Conservation (phyloP, 2,888 invertebrate species). For the Lymantria dispar region DNA sequence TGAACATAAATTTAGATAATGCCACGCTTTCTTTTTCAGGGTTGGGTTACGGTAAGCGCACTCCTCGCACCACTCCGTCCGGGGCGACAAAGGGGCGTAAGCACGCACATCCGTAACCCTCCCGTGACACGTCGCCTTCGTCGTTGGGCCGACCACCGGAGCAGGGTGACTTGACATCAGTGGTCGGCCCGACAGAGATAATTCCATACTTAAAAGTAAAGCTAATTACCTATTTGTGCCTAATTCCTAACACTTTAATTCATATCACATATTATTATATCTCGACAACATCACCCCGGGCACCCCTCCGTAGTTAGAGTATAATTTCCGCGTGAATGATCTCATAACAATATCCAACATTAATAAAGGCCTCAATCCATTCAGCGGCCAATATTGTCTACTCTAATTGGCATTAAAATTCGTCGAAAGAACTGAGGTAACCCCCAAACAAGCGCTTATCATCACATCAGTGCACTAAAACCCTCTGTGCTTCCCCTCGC, state of each 20-base stretch:
- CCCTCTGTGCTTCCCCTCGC: constrained; percentile 30
- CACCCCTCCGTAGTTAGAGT: constrained; percentile 22
- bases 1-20: too few relatives aligned
- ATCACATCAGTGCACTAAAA: constrained; percentile 62
- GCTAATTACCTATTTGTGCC: neutral
- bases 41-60: too few relatives aligned
- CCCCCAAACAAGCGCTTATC: constrained; percentile 75
- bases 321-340: constrained; percentile 57
- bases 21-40: too few relatives aligned
- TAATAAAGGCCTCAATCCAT: constrained; percentile 77
- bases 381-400: constrained; percentile 70
- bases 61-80: too few relatives aligned
- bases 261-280: constrained; percentile 8
- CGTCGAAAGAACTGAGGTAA: constrained; percentile 69
- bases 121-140: too few relatives aligned
- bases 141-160: too few relatives aligned
- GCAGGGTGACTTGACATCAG: too few relatives aligned
- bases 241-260: constrained; percentile 4
- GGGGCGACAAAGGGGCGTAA: too few relatives aligned
- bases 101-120: too few relatives aligned
- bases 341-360: constrained; percentile 75
- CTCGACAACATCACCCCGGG: constrained; percentile 26
- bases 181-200: too few relatives aligned
- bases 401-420: constrained; percentile 78
- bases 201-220: neutral